These are phyloP conservation scores for Leptinotarsa rubiginosa DNA, from an alignment of 2,888 invertebrate genomes.

Conservation along the genomic window DNA sequence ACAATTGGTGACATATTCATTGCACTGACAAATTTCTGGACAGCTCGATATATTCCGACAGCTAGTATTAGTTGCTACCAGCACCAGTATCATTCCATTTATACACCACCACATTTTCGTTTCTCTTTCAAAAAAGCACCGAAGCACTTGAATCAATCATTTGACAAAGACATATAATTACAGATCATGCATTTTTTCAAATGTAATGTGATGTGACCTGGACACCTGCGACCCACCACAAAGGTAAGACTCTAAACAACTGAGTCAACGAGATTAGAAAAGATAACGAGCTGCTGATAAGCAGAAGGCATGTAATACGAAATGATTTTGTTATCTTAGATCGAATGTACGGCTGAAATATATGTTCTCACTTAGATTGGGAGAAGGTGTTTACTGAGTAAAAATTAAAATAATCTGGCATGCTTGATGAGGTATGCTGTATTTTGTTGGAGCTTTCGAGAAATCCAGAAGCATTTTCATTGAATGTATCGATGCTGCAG, in stretches of 20 bases:
- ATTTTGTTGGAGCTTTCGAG: neutral
- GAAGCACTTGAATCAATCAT: slow-evolving; percentile 1
- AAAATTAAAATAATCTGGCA: neutral
- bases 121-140: too few species aligned
- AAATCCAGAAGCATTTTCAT: neutral
- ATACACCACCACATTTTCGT: slow-evolving; percentile 9
- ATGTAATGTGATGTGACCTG: neutral
- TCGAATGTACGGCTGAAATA: neutral
- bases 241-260: slow-evolving; percentile 8
- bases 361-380: neutral
- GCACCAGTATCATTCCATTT: neutral
- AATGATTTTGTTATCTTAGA: slow-evolving; percentile 12
- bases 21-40: slow-evolving; percentile 1
- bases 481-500: too few species aligned
- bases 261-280: slow-evolving; percentile 19
- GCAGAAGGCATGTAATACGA: slow-evolving; percentile 11
- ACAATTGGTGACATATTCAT: neutral
- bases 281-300: slow-evolving; percentile 14
- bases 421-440: too few species aligned
- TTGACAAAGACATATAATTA: neutral
- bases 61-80: neutral
- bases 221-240: slow-evolving; percentile 13
- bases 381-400: neutral
- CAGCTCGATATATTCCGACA: neutral
- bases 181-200: slow-evolving; percentile 3